These are phyloP conservation scores for Heliothis peltigera DNA, from an alignment of 2,888 invertebrate species.

Conservation along the genomic window DNA sequence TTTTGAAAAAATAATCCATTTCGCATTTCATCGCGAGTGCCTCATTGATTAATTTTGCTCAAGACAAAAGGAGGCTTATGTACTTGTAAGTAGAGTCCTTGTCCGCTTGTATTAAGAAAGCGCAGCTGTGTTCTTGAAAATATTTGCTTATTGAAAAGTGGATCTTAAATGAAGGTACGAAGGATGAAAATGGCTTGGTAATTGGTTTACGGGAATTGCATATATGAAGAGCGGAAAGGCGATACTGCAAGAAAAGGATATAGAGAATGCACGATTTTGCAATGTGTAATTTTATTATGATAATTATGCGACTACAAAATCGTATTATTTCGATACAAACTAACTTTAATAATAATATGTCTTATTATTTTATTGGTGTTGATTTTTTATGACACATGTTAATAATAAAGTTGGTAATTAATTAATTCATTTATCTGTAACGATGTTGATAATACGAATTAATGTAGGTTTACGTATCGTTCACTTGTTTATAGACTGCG, in stretches of 20 bases:
- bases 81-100: constrained; percentile 61
- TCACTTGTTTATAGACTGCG: constrained; percentile 43
- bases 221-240: constrained; percentile 76
- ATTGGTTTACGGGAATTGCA: constrained; percentile 82
- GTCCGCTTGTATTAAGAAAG: constrained; percentile 59
- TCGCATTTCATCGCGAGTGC: constrained; percentile 87
- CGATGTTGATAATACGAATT: constrained; percentile 31
- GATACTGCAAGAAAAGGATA: constrained; percentile 72
- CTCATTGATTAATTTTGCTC: constrained; percentile 77
- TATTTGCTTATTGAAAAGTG: constrained; percentile 73
- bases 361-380: constrained; percentile 32
- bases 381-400: constrained; percentile 35
- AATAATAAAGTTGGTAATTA: constrained; percentile 25
- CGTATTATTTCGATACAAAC: constrained; percentile 73
- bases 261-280: constrained; percentile 78
- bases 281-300: constrained; percentile 83
- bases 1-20: constrained; percentile 90
- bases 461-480: constrained; percentile 53
- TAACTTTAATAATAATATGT: constrained; percentile 43
- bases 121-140: constrained; percentile 81
- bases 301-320: constrained; percentile 83
- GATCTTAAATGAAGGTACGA: constrained; percentile 75
- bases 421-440: constrained; percentile 39
- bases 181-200: constrained; percentile 78
- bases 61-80: constrained; percentile 67